Base-by-base conservation (phyloP, 2,797 vertebrate genomes). In the Sarcophilus harrisii region DNA sequence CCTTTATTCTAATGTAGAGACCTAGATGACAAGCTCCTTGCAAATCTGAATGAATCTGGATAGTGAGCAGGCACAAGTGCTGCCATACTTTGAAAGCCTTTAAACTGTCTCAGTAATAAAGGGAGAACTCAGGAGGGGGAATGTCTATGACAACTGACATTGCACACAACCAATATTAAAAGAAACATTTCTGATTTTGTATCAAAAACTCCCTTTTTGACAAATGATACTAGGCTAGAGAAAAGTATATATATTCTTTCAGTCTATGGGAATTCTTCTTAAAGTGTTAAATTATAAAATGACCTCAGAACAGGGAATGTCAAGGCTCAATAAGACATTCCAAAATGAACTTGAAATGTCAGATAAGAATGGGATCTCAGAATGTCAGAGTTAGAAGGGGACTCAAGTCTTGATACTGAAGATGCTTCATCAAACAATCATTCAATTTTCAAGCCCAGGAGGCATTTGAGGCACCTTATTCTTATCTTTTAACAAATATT, bases 11-110 rank as follows among this genome's bases (percentile, higher is more conserved):
- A 92, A 32, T 54, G 54, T 24, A 59, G 90, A 92, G 54, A 60
- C 73, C 93, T 28, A 2, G 45, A 94, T 97, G 92, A 81, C 54
- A 87, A 24, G 1, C 91, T 66, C 55, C 91, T 66, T 94, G 45
- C 92, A 58, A 29, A 58, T 73, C 94, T 92, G 93, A 92, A 94
- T 59, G 28, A 97, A 55, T 16, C 90, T 96, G 91, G 60, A 57
- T 95, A 94, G 21, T 45, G 55, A 5, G 49, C 49, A 58, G 62
- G 5, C 57, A 96, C 93, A 96, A 27, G 92, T 93, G 91, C 49
- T 81, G 73, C 92, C 93, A 57, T 91, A 45, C 10, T 90, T 16
- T 58, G 57, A 30, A 91, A 96, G 90, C 38, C 57, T 90, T 87
- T 58, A 58, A 59, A 95, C 95, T 91, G 49, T 29, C 16, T 96